These are phyloP conservation scores for Lasioglossum oenotherae DNA, from an alignment of 2,888 invertebrate genomes.

Conservation along the genomic window DNA sequence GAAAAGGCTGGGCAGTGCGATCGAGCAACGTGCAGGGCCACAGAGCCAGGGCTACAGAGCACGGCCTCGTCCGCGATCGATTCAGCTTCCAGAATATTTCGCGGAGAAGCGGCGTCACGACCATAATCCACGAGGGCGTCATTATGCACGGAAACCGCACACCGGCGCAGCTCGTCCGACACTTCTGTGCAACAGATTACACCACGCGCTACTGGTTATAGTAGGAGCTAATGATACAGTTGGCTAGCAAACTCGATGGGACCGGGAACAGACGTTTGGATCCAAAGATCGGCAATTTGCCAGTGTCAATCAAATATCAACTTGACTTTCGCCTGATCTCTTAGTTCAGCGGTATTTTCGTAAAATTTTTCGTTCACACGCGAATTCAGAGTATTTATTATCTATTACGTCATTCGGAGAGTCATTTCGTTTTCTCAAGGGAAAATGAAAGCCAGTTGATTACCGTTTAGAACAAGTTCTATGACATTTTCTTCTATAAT, in stretches of 20 bases:
- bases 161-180: constrained; percentile 23
- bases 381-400: too few relatives aligned
- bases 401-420: too few relatives aligned
- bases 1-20: constrained; percentile 36
- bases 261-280: not conserved
- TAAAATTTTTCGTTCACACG: not conserved
- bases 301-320: not conserved
- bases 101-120: constrained; percentile 56
- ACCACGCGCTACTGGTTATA: constrained; percentile 4
- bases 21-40: constrained; percentile 41
- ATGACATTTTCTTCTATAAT: too few relatives aligned
- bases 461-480: too few relatives aligned
- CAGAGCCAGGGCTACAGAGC: constrained; percentile 46
- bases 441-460: too few relatives aligned
- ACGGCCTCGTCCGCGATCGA: constrained; percentile 57
- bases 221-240: constrained; percentile 2
- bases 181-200: constrained; percentile 41
- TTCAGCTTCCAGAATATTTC: constrained; percentile 65
- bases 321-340: not conserved
- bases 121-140: constrained; percentile 58
- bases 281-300: not conserved
- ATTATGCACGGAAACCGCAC: constrained; percentile 56
- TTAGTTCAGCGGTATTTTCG: not conserved
- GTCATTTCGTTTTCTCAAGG: too few relatives aligned
- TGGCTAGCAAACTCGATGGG: not conserved